phyloP scores from a whole-genome alignment of 2,113 vertebrate genomes.

The Tinamus guttatus region DNA sequence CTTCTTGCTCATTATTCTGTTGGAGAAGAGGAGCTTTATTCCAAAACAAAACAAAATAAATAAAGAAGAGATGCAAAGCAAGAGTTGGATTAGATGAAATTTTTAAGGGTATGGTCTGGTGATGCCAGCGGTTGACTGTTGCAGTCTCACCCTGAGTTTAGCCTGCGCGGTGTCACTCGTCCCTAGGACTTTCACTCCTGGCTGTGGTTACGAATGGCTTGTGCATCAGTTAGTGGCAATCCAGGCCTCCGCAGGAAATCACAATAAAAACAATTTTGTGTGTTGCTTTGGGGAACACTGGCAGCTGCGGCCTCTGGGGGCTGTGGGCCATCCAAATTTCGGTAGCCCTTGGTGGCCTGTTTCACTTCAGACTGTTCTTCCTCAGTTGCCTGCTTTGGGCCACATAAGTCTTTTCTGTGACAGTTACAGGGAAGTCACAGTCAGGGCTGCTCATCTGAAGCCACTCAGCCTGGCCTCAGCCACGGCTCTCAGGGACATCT shows the following conservation, averaged over 20 bases:
- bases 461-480: constrained; percentile 22
- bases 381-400: background rate
- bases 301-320: background rate
- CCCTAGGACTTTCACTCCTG: background rate
- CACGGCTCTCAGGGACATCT: background rate
- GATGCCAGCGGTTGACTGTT: fast-evolving
- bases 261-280: background rate
- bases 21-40: background rate
- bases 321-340: background rate
- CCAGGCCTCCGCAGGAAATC: background rate
- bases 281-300: background rate
- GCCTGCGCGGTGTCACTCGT: background rate
- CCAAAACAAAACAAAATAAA: background rate
- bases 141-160: background rate
- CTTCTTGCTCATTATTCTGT: background rate
- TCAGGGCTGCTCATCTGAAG: constrained; percentile 22
- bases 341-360: background rate
- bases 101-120: background rate
- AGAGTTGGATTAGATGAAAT: background rate
- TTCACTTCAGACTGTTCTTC: background rate
- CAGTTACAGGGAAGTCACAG: constrained; percentile 34
- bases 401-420: background rate
- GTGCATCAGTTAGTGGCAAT: background rate
- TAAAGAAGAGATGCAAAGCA: background rate
- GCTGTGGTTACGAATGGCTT: background rate